Conservation (phyloP, 2,113 vertebrate genomes). For the Lagenorhynchus albirostris region DNA sequence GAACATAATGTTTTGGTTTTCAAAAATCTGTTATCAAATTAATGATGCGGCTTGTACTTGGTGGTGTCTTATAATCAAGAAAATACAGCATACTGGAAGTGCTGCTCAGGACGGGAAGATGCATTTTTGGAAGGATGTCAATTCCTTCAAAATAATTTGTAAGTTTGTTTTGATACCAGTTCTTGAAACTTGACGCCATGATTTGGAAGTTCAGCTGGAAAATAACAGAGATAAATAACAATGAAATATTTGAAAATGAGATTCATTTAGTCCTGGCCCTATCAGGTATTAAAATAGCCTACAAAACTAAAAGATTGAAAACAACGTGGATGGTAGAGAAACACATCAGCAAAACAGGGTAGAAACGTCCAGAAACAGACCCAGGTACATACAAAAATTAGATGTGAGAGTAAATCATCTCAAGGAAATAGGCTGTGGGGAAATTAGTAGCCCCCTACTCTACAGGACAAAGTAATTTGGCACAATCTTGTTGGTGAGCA, state of each 20-base stretch:
- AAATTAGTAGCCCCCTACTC: neutral
- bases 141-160: neutral
- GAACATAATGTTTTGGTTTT: neutral
- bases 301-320: neutral
- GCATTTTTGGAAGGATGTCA: neutral
- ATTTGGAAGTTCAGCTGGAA: neutral
- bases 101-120: neutral
- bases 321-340: neutral
- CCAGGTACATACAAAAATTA: neutral
- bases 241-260: constrained; percentile 9
- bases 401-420: neutral
- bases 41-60: neutral
- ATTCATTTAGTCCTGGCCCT: neutral
- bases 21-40: neutral
- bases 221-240: neutral
- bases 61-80: neutral
- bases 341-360: neutral
- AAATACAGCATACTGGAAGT: neutral
- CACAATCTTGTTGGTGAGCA: neutral
- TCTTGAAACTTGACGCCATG: neutral
- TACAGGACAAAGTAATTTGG: neutral
- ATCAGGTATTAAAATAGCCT: neutral
- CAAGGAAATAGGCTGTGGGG: neutral
- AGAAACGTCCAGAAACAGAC: neutral
- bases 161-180: neutral